These are phyloP conservation scores for Zaprionus taronus DNA, from an alignment of 1,140 invertebrate genomes.

Conservation along the genomic window DNA sequence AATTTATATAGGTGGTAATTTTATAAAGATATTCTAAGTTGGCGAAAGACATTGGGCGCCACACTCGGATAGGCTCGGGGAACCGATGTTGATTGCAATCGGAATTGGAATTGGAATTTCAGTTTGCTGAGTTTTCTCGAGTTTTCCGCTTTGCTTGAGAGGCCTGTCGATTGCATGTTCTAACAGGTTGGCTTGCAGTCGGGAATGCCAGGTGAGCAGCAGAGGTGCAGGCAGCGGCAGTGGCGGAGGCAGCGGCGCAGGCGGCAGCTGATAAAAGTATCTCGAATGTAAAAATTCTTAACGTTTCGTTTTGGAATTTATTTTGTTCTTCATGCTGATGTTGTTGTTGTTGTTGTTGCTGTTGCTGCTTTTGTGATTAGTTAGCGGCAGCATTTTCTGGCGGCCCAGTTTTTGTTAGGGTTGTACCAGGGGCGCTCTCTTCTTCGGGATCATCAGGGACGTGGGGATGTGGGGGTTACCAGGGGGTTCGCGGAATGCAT, in stretches of 20 bases:
- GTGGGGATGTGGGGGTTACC: neutral
- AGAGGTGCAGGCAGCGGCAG: constrained; percentile 17
- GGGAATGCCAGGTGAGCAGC: constrained; percentile 43
- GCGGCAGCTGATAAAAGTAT: constrained; percentile 58
- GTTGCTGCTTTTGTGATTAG: constrained; percentile 22
- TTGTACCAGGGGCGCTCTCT: constrained; percentile 22
- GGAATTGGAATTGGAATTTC: constrained; percentile 5
- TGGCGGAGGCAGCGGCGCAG: constrained; percentile 8
- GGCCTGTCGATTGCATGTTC: constrained; percentile 61
- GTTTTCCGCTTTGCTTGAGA: constrained; percentile 47
- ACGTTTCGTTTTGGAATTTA: constrained; percentile 63
- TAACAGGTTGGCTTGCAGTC: constrained; percentile 55
- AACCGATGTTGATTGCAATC: constrained; percentile 25
- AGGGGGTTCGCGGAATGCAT: constrained; percentile 47
- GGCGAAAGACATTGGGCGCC: constrained; percentile 24
- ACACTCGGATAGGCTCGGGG: constrained; percentile 34
- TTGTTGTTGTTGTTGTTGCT: neutral
- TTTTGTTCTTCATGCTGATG: constrained; percentile 12
- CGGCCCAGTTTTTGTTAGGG: constrained; percentile 34
- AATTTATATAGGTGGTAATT: no score
- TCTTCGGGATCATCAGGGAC: neutral
- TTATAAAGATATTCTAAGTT: neutral
- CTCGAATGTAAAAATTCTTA: constrained; percentile 60
- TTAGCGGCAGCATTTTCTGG: neutral
- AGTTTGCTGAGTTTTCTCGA: constrained; percentile 21